A percentile compares a stretch with the other conserved stretches of the same genome.
These are phyloP conservation scores for Drosophila subobscura DNA, from an alignment of 1,140 invertebrate genomes.

Conservation along the genomic window DNA sequence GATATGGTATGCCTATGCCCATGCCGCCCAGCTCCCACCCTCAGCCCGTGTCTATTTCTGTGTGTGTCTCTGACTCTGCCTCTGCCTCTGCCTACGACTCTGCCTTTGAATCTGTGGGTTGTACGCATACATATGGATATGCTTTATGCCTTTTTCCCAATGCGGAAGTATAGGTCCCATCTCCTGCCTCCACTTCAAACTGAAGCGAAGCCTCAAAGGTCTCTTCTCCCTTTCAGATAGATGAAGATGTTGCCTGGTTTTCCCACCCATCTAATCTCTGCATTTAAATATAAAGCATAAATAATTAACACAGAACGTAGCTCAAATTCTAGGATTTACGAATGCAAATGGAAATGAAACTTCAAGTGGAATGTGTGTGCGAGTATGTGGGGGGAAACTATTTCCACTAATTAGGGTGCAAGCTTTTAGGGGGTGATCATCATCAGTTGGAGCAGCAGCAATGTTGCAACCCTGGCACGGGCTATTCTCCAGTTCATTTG, in stretches of 20 bases:
- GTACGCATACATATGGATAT: constrained; percentile 53
- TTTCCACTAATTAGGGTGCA: constrained; percentile 64
- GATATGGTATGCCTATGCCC: constrained; percentile 73
- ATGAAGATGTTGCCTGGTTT: constrained; percentile 5
- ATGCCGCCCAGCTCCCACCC: constrained; percentile 5
- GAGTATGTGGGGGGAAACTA: constrained; percentile 21
- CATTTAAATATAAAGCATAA: constrained; percentile 80
- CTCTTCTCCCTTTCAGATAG: background rate
- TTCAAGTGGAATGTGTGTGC: background rate
- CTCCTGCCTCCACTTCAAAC: constrained; percentile 65
- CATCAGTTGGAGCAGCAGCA: constrained; percentile 29
- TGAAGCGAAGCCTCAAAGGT: constrained; percentile 60
- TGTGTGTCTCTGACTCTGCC: constrained; percentile 34
- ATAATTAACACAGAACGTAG: constrained; percentile 68
- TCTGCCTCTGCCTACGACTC: constrained; percentile 8
- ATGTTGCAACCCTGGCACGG: too few relatives aligned
- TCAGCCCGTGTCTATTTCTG: too few relatives aligned
- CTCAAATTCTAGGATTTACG: background rate
- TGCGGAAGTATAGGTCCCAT: constrained; percentile 72
- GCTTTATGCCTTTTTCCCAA: constrained; percentile 57
- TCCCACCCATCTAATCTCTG: constrained; percentile 58
- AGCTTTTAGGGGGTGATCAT: constrained; percentile 40
- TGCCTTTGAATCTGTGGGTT: constrained; percentile 23
- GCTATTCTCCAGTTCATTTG: constrained; percentile 76
- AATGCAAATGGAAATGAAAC: constrained; percentile 15